Conservation (phyloP, 1,140 invertebrate species). For the Dolichoris vasculosae region DNA sequence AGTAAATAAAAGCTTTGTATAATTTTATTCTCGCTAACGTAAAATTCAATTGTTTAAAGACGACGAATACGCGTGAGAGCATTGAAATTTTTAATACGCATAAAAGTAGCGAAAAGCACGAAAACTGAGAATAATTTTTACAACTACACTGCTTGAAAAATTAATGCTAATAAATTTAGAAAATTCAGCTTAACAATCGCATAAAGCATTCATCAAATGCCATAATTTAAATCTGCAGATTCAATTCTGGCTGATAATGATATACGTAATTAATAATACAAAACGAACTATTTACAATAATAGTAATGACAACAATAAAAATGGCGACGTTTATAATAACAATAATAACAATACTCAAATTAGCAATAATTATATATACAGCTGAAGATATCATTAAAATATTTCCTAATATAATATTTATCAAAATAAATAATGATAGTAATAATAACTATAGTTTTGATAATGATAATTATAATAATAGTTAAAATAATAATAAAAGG, state of each 20-base stretch:
- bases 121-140: constrained; percentile 49
- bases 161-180: constrained; percentile 11
- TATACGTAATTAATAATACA: not conserved
- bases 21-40: no score
- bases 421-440: not conserved
- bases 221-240: constrained; percentile 30
- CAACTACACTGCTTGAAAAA: constrained; percentile 17
- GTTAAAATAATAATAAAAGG: not conserved
- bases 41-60: no score
- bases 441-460: not conserved
- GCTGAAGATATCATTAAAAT: not conserved
- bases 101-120: constrained; percentile 44
- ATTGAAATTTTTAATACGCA: not conserved
- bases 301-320: not conserved
- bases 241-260: constrained; percentile 13
- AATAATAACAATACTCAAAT: constrained; percentile 21
- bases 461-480: not conserved
- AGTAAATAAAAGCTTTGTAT: no score
- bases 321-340: not conserved
- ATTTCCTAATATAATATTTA: not conserved
- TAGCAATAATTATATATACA: constrained; percentile 24
- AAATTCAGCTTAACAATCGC: constrained; percentile 17
- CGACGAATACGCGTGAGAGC: no score
- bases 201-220: constrained; percentile 40
- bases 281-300: constrained; percentile 7